A percentile compares a stretch with the other conserved stretches of the same genome.
These are phyloP conservation scores for Hozukius guyotensis DNA, from an alignment of 2,797 vertebrate genomes.

Conservation along the genomic window DNA sequence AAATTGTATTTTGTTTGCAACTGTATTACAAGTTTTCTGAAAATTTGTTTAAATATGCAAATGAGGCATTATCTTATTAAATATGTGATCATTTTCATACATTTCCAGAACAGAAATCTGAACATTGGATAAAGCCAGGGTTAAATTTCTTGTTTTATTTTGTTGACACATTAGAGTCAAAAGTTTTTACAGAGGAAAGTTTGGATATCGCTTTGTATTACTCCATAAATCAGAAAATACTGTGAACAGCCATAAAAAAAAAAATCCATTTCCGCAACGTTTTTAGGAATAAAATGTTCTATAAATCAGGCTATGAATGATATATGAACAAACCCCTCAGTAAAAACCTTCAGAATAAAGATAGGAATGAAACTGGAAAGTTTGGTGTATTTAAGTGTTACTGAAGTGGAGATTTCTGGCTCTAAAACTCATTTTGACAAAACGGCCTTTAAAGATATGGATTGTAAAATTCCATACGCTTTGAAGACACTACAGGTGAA, in stretches of 20 bases:
- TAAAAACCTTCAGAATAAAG: neutral
- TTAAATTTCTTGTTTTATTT: neutral
- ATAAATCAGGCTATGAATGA: neutral
- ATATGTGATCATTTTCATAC: neutral
- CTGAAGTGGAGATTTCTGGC: neutral
- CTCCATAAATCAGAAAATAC: neutral
- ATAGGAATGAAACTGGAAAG: neutral
- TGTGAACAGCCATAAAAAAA: neutral
- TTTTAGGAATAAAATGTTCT: neutral
- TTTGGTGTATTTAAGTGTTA: neutral
- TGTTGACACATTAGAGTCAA: too few species aligned
- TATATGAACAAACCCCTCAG: neutral
- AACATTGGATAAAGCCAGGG: neutral
- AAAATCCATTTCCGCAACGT: neutral
- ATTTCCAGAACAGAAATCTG: neutral
- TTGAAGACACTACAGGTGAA: neutral
- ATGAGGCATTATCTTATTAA: neutral
- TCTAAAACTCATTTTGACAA: neutral
- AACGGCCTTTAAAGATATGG: neutral
- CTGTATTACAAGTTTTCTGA: too few species aligned
- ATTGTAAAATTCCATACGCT: neutral
- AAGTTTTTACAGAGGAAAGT: neutral
- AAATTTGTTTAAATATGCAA: neutral
- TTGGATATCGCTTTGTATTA: neutral
- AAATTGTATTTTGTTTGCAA: too few species aligned